Evolutionary conservation across 2,888 invertebrate species (phyloP), one percentile per base, ranked within the genome.

Genomic region (Andrena dorsata): DNA sequence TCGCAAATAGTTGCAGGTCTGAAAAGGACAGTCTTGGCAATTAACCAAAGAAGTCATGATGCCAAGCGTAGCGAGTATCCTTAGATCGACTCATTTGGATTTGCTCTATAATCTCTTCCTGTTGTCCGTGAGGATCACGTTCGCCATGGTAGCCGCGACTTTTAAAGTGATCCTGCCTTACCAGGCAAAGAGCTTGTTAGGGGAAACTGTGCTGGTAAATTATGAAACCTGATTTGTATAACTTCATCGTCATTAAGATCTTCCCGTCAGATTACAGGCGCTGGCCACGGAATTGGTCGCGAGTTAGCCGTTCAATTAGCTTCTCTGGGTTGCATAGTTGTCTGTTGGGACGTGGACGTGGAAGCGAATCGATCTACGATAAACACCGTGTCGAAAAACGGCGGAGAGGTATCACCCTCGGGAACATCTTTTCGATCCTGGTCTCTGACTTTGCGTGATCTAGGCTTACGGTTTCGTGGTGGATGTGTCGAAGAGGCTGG

Each of bases 191-290:
- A 94, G 90, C 56, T 91, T 95, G 1, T 85, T 91, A 30, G 94
- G 94, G 4, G 94, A 95, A 86, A 93, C 94, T 2, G 94, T 95
- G 51, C 86, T 95, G 88, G 94, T 94, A 89, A 91, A 88, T 75
- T 4, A 10, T 20, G 20, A 60, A 20, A 10, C 47, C 16, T 5
- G 2, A 0, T n/a, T 10, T n/a, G 4, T 7, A n/a, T 32, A n/a
- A 1, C n/a, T 61, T 56, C 13, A 2, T 5, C 7, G 47, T 4
- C 13, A 32, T 2, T 0, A 7, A 13, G 8, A 0, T n/a, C 2
- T 30, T 51, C 13, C 30, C n/a, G 66, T 58, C 51, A 92, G 92
- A 90, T 92, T 5, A 93, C 92, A 4, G 93, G 92, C 0, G 91
- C 92, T 3, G 92, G 92, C 20, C 92, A 89, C 32, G 92, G 92